Base-by-base conservation (phyloP, 2,113 vertebrate genomes). In the Helogale parvula region DNA sequence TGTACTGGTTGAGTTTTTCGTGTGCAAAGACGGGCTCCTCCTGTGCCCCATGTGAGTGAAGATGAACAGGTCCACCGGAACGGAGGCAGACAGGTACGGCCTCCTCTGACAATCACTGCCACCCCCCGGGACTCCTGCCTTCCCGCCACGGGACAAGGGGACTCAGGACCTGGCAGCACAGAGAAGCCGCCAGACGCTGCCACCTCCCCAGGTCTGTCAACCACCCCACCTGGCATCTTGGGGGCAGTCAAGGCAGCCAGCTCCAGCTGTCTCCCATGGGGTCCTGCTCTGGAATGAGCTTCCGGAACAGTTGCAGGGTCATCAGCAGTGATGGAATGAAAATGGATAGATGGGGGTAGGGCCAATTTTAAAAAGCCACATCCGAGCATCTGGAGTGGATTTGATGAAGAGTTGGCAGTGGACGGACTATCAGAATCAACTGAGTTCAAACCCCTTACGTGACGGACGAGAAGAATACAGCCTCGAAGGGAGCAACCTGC, bases 41-140 rank as follows among this genome's bases (percentile, higher is more conserved):
- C 98, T 97, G 66, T 97, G 88, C 84, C 94, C 86, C 33, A 6
- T 97, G 97, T 33, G 54, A 47, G 45, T 93, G 98, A 95, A 84
- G 90, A 97, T 95, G 97, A 98, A 96, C 98, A 98, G 97, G 98
- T 98, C 98, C 98, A 95, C 97, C 77, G 27, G 0, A 15, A 86
- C 93, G 96, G 89, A 98, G 98, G 98, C 95, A 82, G 86, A 90
- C 0, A 65, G 95, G 92, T 88, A 71, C 77, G 38, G 93, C 57
- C 1, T 89, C 85, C 89, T 81, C 57, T 25, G 52, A 69, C 27
- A 27, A 54, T 50, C 12, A 16, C 90, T 41, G 91, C 68, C 54
- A 92, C 95, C 47, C 68, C 12, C 2, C 4, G 38, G 71, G 54
- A n/a, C 25, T 50, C 16, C n/a, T 88, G 82, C 57, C 54, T 25